Evolutionary conservation across 1,140 invertebrate species (phyloP).

Genomic region (Orussus abietinus): DNA sequence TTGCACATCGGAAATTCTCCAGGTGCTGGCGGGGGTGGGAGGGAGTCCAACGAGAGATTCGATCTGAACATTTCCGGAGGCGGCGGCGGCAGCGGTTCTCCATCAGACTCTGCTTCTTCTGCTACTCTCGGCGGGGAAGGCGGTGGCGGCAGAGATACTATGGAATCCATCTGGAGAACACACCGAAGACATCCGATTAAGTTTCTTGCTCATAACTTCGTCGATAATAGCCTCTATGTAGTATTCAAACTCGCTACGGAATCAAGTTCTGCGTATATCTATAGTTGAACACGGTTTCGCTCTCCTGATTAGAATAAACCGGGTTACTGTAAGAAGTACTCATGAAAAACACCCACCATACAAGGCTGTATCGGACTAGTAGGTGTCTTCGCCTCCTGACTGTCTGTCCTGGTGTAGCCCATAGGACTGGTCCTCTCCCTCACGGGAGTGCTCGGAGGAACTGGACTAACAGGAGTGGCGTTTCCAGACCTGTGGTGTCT

Average conservation of each 20-base stretch:
- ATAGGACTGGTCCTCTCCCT: conserved; percentile 51
- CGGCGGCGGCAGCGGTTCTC: conserved; percentile 57
- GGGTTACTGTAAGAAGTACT: too few relatives aligned
- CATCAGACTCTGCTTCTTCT: conserved; percentile 39
- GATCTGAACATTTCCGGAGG: conserved; percentile 68
- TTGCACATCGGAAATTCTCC: conserved; percentile 58
- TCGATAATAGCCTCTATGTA: too few relatives aligned
- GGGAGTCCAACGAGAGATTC: conserved; percentile 69
- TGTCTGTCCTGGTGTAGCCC: conserved; percentile 38
- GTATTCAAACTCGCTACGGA: too few relatives aligned
- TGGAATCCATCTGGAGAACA: conserved; percentile 52
- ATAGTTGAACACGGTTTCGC: too few relatives aligned
- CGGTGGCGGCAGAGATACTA: conserved; percentile 55
- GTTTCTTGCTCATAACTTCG: too few relatives aligned
- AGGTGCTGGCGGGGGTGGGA: conserved; percentile 74
- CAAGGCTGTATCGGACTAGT: conserved; percentile 47
- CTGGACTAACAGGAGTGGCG: conserved; percentile 52
- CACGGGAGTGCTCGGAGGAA: conserved; percentile 50
- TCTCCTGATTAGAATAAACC: too few relatives aligned
- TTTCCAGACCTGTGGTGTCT: conserved; percentile 54
- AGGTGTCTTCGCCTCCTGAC: conserved; percentile 44
- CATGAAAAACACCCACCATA: conserved; percentile 55
- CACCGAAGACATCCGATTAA: too few relatives aligned
- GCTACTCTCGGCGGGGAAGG: conserved; percentile 54
- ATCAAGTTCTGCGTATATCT: too few relatives aligned